A percentile compares a stretch with the other conserved stretches of the same genome.
Conservation (phyloP, 2,888 invertebrate species). For the Tiliacea aurago region DNA sequence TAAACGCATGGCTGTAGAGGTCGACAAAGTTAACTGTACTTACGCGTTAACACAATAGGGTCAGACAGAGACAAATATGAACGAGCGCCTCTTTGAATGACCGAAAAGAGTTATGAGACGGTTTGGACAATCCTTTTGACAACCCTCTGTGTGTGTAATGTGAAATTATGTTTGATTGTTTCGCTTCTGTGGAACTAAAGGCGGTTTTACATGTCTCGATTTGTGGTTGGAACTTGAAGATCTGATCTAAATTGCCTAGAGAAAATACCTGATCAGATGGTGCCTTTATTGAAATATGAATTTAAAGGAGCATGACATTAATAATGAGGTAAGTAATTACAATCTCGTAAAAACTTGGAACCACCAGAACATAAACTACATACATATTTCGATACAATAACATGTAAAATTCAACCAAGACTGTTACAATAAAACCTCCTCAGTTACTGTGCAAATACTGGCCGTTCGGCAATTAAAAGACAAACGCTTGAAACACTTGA, state of each 20-base stretch:
- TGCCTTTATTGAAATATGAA: neutral
- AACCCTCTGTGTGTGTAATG: constrained; percentile 46
- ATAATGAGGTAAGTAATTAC: neutral
- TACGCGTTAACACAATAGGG: constrained; percentile 64
- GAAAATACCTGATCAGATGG: too few species aligned
- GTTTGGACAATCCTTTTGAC: constrained; percentile 62
- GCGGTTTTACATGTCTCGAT: neutral
- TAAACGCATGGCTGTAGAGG: constrained; percentile 55
- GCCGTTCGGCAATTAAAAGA: constrained; percentile 68
- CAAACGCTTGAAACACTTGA: constrained; percentile 75
- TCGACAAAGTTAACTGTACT: constrained; percentile 61
- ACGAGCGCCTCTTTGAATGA: constrained; percentile 54
- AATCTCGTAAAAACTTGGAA: constrained; percentile 10
- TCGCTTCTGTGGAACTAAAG: constrained; percentile 28
- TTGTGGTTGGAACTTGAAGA: neutral
- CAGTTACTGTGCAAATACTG: constrained; percentile 66
- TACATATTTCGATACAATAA: constrained; percentile 4
- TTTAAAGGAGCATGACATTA: too few species aligned
- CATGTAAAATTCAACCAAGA: constrained; percentile 30
- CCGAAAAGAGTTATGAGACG: constrained; percentile 52
- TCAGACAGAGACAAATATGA: constrained; percentile 67
- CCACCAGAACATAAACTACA: constrained; percentile 2
- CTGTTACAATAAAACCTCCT: constrained; percentile 53
- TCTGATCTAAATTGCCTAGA: neutral
- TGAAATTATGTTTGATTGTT: constrained; percentile 36